Base-by-base conservation (phyloP, 2,113 vertebrate genomes). In the Theropithecus gelada region DNA sequence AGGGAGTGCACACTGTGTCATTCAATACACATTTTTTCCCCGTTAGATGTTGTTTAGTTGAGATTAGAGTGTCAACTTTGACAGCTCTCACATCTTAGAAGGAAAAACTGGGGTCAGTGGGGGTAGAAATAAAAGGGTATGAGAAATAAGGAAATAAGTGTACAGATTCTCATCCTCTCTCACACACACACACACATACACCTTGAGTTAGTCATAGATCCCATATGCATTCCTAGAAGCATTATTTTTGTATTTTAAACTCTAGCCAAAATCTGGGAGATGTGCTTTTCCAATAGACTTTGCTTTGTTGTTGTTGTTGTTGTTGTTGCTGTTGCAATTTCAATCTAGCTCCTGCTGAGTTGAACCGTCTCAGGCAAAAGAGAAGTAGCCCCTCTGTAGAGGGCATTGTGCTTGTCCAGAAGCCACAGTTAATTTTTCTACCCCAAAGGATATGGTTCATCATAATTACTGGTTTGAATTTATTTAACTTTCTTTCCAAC, bases 41-140 rank as follows among this genome's bases (percentile, higher is more conserved):
- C 92, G 88, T 93, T 73, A 75, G 70, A 96, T 18, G 35, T 95
- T 96, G 50, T 86, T 97, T 86, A 97, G 61, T 96, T 83, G 97
- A 98, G 88, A 91, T 81, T 38, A 90, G 86, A 94, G 97, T 86
- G 85, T 75, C 13, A 92, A 79, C 95, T 89, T 38, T 97, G 91
- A 90, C 40, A 59, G 17, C 35, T 52, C 40, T 94, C 82, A 97
- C 80, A 75, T 82, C 82, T 95, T 30, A 61, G 12, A 80, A 98
- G 45, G 76, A 97, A 93, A 38, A 87, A 73, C 50, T 73, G 35
- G 88, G 10, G 61, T 12, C 14, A 48, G 5, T 30, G 30, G 68
- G 75, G 38, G 18, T 43, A 94, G 80, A 88, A 95, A 85, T 75
- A 66, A 43, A 61, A 70, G n/a, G 30, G 38, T 27, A 88, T 93